These are phyloP conservation scores for Glaucidium brasilianum DNA, from an alignment of 2,113 vertebrate species.

Conservation along the genomic window DNA sequence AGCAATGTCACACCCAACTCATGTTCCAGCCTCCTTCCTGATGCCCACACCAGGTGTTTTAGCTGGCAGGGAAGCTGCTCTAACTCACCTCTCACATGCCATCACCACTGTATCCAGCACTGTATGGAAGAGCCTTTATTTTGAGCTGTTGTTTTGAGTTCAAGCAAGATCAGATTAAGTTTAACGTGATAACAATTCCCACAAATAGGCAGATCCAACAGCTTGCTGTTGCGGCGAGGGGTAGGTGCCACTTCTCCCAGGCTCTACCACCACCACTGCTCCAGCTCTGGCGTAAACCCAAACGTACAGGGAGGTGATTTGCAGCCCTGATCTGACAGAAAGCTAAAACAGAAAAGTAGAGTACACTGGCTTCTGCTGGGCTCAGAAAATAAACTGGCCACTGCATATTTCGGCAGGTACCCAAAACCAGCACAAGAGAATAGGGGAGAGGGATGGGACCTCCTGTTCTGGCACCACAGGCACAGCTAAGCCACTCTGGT, in stretches of 20 bases:
- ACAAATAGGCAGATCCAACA: not conserved
- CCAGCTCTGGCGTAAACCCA: not conserved
- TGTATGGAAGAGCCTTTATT: not conserved
- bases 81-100: not conserved
- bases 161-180: not conserved
- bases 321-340: not conserved
- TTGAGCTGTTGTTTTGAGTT: not conserved
- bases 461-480: not conserved
- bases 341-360: not conserved
- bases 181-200: not conserved
- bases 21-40: not conserved
- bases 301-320: fast-evolving
- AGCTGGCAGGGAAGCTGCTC: not conserved
- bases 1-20: not conserved
- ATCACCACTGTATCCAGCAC: fast-evolving
- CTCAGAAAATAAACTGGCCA: not conserved
- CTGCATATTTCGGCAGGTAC: not conserved
- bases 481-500: not conserved
- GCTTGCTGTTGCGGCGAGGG: fast-evolving
- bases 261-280: not conserved
- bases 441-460: not conserved
- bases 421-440: not conserved
- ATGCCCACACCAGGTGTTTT: not conserved
- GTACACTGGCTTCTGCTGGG: fast-evolving
- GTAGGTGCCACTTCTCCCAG: not conserved